Base-by-base conservation (phyloP, 2,113 vertebrate genomes). In the Thunnus thynnus region DNA sequence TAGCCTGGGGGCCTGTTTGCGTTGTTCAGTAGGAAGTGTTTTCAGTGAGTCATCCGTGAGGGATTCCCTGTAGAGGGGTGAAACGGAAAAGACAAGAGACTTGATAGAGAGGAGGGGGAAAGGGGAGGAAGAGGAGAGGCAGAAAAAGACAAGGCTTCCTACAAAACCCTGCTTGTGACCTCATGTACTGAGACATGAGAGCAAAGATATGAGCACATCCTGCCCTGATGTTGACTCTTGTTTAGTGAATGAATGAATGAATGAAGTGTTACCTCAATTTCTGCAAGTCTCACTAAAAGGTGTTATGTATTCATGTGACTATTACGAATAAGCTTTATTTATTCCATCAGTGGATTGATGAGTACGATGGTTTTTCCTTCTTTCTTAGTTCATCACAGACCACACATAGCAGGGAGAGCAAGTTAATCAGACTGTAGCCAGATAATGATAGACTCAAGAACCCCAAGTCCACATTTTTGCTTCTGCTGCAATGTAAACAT, bases 1-100 rank as follows among this genome's bases (percentile, higher is more conserved):
- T 85, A 85, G 91, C 94, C 93, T 74, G 76, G 36, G 22, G 95
- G 91, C 87, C 90, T 95, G 94, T 94, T 94, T 94, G 88, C 86
- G 66, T 62, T 94, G 86, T 89, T 90, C 81, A 78, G 88, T 91
- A 90, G 91, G 92, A 94, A 93, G 93, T 93, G 90, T 94, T 93
- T 93, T 93, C 92, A 94, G 88, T 96, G 95, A 96, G 93, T 97
- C 95, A 96, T 95, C 82, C 83, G 41, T 84, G 72, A 96, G 95
- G 95, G 96, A 96, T 95, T 97, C 96, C 96, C 96, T 94, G 88
- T 92, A 95, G 96, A 95, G 78, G 69, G 66, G 77, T 62, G 89
- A 92, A 92, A 84, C 87, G 86, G 91, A 92, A 94, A 87, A 91
- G 87, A 88, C 51, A 3, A 78, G 84, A 89, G 85, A 79, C 60